Percentiles rank a stretch among this genome's conserved stretches.
phyloP scores from a whole-genome alignment of 2,888 invertebrate species.

The Endotricha flammealis region DNA sequence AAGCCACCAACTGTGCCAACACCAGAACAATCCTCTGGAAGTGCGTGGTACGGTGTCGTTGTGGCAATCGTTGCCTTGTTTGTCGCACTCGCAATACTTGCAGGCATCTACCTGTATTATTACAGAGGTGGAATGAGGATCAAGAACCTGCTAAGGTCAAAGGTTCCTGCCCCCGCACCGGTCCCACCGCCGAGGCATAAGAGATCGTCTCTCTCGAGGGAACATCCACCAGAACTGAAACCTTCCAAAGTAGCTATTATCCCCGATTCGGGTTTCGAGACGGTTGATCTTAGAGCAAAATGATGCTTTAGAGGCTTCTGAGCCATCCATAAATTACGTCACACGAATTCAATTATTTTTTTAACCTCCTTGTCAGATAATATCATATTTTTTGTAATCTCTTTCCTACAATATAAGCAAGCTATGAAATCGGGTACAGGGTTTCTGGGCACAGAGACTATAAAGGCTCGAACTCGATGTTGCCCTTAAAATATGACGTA shows the following conservation, averaged over 20 bases:
- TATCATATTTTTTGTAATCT: no score
- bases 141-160: conserved; percentile 79
- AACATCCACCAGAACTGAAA: conserved; percentile 53
- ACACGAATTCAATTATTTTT: no score
- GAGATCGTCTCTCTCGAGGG: conserved; percentile 55
- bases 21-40: conserved; percentile 60
- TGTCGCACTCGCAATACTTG: conserved; percentile 81
- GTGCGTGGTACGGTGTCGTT: conserved; percentile 76
- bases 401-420: no score
- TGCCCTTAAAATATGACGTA: no score
- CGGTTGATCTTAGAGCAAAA: conserved; percentile 62
- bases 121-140: conserved; percentile 84
- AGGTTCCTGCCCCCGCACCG: conserved; percentile 51
- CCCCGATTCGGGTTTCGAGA: conserved; percentile 69
- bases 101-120: conserved; percentile 85
- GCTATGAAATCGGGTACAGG: no score
- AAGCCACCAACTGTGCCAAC: conserved; percentile 61
- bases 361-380: no score
- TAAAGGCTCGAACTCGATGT: no score
- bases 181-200: conserved; percentile 69
- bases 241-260: conserved; percentile 51
- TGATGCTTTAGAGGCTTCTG: no score
- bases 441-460: no score
- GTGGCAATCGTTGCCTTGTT: conserved; percentile 82
- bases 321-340: no score